phyloP scores from a whole-genome alignment of 2,888 invertebrate genomes.

The Acrobasis consociella region DNA sequence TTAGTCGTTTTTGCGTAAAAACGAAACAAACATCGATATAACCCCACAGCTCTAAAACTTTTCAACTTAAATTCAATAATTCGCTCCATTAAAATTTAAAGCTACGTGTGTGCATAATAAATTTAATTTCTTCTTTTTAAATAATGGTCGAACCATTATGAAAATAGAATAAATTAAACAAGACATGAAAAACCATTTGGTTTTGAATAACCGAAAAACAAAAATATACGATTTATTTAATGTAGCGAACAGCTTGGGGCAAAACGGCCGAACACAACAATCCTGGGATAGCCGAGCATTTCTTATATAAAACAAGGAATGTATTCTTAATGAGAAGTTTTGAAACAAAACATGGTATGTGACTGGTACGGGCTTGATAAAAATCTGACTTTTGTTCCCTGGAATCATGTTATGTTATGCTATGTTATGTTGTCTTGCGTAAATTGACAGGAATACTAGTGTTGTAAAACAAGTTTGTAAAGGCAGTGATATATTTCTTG shows the following conservation, averaged over 20 bases:
- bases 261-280: conserved; percentile 22
- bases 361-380: conserved; percentile 9
- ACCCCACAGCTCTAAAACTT: too few relatives aligned
- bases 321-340: conserved; percentile 51
- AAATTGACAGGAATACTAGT: not conserved
- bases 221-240: too few relatives aligned
- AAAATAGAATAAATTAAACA: too few relatives aligned
- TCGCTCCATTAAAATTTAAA: too few relatives aligned
- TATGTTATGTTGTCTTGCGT: conserved; percentile 5
- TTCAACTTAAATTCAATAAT: too few relatives aligned
- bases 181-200: too few relatives aligned
- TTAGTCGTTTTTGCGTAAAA: too few relatives aligned
- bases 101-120: too few relatives aligned
- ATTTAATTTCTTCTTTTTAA: too few relatives aligned
- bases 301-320: conserved; percentile 50
- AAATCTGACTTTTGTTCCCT: conserved; percentile 19
- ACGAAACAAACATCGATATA: too few relatives aligned
- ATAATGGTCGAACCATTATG: too few relatives aligned
- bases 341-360: conserved; percentile 33
- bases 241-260: not conserved
- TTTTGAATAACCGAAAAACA: too few relatives aligned
- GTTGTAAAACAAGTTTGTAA: not conserved
- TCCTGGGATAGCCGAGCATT: conserved; percentile 43
- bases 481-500: not conserved
- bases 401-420: conserved; percentile 4